Evolutionary conservation across 2,797 vertebrate genomes (phyloP), one percentile per base, ranked within the genome.

Genomic region (Manis crassicaudata): DNA sequence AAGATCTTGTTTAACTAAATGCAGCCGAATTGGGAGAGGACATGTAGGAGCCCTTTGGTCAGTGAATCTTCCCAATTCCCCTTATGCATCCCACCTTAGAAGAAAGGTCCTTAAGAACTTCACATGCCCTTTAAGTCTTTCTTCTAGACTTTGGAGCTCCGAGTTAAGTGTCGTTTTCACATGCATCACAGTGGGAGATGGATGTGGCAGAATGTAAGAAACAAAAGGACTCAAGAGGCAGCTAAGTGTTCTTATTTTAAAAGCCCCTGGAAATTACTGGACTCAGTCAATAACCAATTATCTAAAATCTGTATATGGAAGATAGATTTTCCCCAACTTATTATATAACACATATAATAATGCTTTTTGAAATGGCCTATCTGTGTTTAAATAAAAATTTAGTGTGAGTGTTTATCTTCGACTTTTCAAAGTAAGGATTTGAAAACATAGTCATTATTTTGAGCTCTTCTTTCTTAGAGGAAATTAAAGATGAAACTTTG

Each of bases 351-450:
- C 7, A 46, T 46, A 46, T 46, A 46, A 46, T 46, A 46, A 46
- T 46, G 12, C 18, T 68, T 46, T 82, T 63, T 43, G n/a, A 93
- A 90, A 82, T 82, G 27, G 82, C 23, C 54, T 46, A 81, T 90
- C 73, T 62, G 63, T 35, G 14, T 75, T 62, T 56, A 62, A 93
- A 87, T 37, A 37, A 87, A 82, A 90, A 68, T 60, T 86, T 54
- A 90, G 60, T 27, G 21, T 82, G 29, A 72, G 35, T 90, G 18
- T 82, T 76, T 62, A 76, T 75, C 32, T 58, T 80, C 54, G 60
- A 60, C 54, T 93, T 81, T 90, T 62, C 56, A 87, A 96, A 92
- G 56, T 6, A 80, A 88, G 27, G 16, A 77, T 63, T 80, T 87
- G 56, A 63, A 88, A 91, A 73, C 32, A 60, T 35, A 50, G 40